Base-by-base conservation (phyloP, 2,113 vertebrate genomes). In the Alectura lathami region DNA sequence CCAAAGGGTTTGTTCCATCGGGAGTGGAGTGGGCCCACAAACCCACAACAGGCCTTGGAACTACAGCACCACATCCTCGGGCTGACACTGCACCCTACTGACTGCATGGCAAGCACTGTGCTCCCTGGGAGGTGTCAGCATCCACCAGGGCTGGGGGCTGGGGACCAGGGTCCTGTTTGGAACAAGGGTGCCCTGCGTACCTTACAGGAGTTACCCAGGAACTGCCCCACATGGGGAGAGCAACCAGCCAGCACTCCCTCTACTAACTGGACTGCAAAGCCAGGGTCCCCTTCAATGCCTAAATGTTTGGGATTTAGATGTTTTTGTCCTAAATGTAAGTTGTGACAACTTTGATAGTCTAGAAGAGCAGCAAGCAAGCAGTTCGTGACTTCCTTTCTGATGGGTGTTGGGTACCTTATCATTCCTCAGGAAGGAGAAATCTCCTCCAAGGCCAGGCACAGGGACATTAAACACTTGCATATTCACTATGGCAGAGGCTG, bases 401-500 rank as follows among this genome's bases (percentile, higher is more conserved):
- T 29, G 29, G 24, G 13, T 21, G 42, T 2, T 30, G 22, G 43
- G 36, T 86, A 84, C 24, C 9, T 78, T 38, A 20, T 64, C 57
- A 66, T 11, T 21, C 22, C 17, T 57, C 43, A 72, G 36, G 30
- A 85, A 85, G 18, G 8, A 43, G n/a, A 88, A 73, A 73, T 15
- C 23, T 4, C 6, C 4, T 1, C 29, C 21, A 45, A 36, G 26
- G 54, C 34, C 6, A 4, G 2, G 15, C n/a, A 34, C 67, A 1
- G 18, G 4, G 22, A 54, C 3, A 3, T 30, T 51, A 24, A 78
- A 36, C 42, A 16, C 29, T 14, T 59, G 34, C 42, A 34, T 26
- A 51, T 47, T 81, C 38, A 47, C 38, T 47, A 15, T 1, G 0
- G 27, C 72, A 59, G 42, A 0, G 2, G 32, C 51, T 0, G 0